phyloP scores from a whole-genome alignment of 1,140 invertebrate genomes.

The Drosophila ficusphila region DNA sequence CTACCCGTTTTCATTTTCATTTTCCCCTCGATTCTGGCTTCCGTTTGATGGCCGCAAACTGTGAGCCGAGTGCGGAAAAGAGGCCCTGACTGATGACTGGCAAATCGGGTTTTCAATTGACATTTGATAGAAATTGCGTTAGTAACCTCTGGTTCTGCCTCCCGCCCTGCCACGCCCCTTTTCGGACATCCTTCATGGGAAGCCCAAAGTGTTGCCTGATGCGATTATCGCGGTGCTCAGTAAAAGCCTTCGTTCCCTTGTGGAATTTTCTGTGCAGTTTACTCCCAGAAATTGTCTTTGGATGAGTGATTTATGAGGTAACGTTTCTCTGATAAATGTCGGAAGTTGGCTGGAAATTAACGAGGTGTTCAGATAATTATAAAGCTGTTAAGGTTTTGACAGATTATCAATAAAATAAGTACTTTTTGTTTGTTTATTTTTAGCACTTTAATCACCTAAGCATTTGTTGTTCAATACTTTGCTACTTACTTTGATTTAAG shows the following conservation, averaged over 20 bases:
- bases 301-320: background rate
- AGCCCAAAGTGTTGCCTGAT: conserved; percentile 54
- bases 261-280: background rate
- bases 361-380: background rate
- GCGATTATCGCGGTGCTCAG: conserved; percentile 53
- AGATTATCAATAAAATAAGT: too few relatives aligned
- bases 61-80: conserved; percentile 14
- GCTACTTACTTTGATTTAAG: too few relatives aligned
- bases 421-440: too few relatives aligned
- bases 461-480: too few relatives aligned
- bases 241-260: background rate
- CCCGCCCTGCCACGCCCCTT: background rate
- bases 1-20: too few relatives aligned
- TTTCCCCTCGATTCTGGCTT: conserved; percentile 43
- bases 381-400: too few relatives aligned
- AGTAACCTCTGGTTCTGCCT: conserved; percentile 16
- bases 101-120: conserved; percentile 78
- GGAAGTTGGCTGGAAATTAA: background rate
- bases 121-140: conserved; percentile 75
- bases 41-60: conserved; percentile 67
- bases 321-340: background rate
- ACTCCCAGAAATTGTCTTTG: conserved; percentile 2
- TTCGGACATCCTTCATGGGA: background rate
- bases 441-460: too few relatives aligned
- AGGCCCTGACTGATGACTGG: conserved; percentile 54